These are phyloP conservation scores for Aleiodes testaceus DNA, from an alignment of 2,888 invertebrate genomes.

Conservation along the genomic window DNA sequence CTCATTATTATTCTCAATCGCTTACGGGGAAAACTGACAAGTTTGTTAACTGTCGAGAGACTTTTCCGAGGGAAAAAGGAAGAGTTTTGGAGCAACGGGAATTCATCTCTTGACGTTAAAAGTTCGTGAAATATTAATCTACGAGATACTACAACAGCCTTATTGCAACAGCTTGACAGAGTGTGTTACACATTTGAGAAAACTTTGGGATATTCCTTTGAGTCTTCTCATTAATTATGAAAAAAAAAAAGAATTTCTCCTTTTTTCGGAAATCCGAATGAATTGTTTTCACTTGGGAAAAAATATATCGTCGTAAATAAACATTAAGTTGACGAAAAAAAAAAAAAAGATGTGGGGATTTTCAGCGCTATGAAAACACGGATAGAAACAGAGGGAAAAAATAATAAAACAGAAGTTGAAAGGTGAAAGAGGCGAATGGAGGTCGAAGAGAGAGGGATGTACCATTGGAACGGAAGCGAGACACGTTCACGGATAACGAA, in stretches of 20 bases:
- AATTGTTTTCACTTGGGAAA: too few relatives aligned
- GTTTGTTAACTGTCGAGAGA: background rate
- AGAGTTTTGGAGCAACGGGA: conserved; percentile 8
- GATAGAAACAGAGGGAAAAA: too few relatives aligned
- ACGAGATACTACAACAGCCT: conserved; percentile 4
- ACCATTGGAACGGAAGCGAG: conserved; percentile 47
- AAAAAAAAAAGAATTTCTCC: too few relatives aligned
- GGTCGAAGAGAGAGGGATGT: conserved; percentile 45
- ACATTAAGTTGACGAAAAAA: too few relatives aligned
- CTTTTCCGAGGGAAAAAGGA: background rate
- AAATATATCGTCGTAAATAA: too few relatives aligned
- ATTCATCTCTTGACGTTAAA: conserved; percentile 10
- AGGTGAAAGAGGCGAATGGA: conserved; percentile 20
- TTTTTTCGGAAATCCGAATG: too few relatives aligned
- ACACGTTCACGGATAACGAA: conserved; percentile 55
- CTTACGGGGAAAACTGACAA: conserved; percentile 15
- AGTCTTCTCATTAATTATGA: too few relatives aligned
- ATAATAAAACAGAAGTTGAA: conserved; percentile 12
- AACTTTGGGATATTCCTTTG: background rate
- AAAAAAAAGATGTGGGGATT: too few relatives aligned
- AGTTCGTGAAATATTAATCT: conserved; percentile 28
- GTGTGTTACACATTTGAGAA: background rate
- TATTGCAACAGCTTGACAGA: conserved; percentile 4
- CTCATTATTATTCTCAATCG: conserved; percentile 16
- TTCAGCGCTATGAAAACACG: too few relatives aligned